phyloP scores from a whole-genome alignment of 1,140 invertebrate genomes.

The Anagrus nilaparvatae region DNA sequence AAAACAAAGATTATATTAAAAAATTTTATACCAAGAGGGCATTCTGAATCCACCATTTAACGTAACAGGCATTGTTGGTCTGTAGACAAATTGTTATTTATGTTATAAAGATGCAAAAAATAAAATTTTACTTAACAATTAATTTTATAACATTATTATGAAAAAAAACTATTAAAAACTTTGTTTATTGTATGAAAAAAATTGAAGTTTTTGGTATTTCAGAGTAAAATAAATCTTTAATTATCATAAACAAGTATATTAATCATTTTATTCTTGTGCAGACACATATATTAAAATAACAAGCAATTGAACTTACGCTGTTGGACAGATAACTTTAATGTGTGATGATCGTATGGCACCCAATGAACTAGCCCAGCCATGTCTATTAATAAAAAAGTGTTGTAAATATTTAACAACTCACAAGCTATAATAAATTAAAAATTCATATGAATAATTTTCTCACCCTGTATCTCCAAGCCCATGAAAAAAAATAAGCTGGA shows the following conservation, averaged over 20 bases:
- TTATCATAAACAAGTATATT: too few species aligned
- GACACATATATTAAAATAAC: too few species aligned
- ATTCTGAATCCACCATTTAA: slow-evolving; percentile 87
- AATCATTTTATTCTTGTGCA: too few species aligned
- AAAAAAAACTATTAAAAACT: slow-evolving; percentile 8
- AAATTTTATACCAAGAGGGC: slow-evolving; percentile 73
- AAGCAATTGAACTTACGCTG: slow-evolving; percentile 68
- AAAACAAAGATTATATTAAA: neutral
- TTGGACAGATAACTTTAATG: slow-evolving; percentile 90
- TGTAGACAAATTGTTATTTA: slow-evolving; percentile 27
- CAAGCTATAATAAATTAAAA: slow-evolving; percentile 1
- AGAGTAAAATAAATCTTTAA: too few species aligned
- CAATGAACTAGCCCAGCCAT: slow-evolving; percentile 86
- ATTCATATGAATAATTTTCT: slow-evolving; percentile 19
- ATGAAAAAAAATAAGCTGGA: slow-evolving; percentile 47
- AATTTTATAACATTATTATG: neutral
- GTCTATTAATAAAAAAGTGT: slow-evolving; percentile 46
- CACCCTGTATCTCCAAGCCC: slow-evolving; percentile 47
- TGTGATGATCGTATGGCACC: slow-evolving; percentile 66
- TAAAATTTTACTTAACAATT: too few species aligned
- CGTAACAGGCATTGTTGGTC: slow-evolving; percentile 80
- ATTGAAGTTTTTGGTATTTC: too few species aligned
- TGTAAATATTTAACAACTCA: slow-evolving; percentile 3
- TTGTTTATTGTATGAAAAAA: slow-evolving; percentile 11
- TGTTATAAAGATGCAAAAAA: neutral